phyloP scores from a whole-genome alignment of 2,113 vertebrate species.

The Crotalus viridis region DNA sequence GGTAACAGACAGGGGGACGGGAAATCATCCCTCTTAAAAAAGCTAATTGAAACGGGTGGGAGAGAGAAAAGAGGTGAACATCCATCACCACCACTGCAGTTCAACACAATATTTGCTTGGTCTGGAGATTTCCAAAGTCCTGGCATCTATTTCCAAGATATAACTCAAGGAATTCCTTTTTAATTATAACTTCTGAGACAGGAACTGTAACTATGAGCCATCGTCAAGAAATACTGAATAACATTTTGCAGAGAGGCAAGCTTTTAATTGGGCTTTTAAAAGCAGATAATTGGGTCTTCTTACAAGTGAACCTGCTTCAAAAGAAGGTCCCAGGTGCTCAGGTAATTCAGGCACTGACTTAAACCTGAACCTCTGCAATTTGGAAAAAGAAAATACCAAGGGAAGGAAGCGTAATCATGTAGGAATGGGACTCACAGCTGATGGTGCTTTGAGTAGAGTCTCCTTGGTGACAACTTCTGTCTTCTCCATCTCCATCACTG shows the following conservation, averaged over 20 bases:
- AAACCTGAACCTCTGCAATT: not conserved
- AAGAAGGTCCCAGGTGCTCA: not conserved
- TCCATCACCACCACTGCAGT: not conserved
- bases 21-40: not conserved
- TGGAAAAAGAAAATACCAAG: too few species aligned
- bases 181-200: too few species aligned
- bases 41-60: not conserved
- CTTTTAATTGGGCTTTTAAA: not conserved
- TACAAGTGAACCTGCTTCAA: not conserved
- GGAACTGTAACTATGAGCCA: not conserved
- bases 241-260: not conserved
- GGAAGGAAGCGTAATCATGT: too few species aligned
- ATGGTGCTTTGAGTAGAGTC: not conserved
- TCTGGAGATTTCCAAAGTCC: not conserved
- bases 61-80: not conserved
- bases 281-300: not conserved
- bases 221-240: not conserved
- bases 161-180: not conserved
- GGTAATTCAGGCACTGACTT: not conserved
- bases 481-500: not conserved
- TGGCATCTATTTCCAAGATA: not conserved
- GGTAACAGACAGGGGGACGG: not conserved
- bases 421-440: conserved; percentile 2
- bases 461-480: not conserved
- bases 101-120: not conserved